A percentile compares a stretch with the other conserved stretches of the same genome.
Evolutionary conservation across 2,888 invertebrate genomes (phyloP).

Genomic region (Nomada ferruginata): DNA sequence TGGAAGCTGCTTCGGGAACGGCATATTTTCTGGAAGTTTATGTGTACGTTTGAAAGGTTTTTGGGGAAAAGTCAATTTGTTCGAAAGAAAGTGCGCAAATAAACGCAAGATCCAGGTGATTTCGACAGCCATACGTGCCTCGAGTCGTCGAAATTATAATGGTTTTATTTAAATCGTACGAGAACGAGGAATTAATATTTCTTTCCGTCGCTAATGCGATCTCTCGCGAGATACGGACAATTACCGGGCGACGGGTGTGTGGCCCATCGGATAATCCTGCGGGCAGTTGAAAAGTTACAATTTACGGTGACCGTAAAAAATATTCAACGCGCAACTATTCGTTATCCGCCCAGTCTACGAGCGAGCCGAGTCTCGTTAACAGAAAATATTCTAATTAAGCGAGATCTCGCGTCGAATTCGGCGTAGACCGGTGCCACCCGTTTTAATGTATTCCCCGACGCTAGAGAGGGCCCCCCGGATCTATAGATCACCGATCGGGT

Average conservation of each 20-base stretch:
- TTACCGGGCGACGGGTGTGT: constrained; percentile 3
- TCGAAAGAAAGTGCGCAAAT: background rate
- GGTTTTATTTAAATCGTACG: no score
- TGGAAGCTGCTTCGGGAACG: no score
- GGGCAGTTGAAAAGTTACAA: background rate
- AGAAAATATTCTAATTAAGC: constrained; percentile 48
- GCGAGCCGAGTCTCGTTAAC: constrained; percentile 7
- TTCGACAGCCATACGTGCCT: no score
- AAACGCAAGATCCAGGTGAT: no score
- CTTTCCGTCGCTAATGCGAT: background rate
- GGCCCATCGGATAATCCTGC: background rate
- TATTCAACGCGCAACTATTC: background rate
- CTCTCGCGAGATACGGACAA: background rate
- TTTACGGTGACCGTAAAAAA: no score
- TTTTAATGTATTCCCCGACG: constrained; percentile 49
- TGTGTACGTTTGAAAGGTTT: no score
- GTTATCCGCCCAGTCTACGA: background rate
- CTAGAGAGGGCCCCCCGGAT: constrained; percentile 29
- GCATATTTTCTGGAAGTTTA: no score
- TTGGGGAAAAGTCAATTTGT: no score
- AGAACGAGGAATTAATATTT: background rate
- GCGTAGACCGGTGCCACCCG: background rate
- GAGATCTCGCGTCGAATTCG: constrained; percentile 24
- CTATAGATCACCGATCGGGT: constrained; percentile 63
- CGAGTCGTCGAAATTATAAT: no score